Conservation (phyloP, 2,797 vertebrate species). For the Thripadectes ignobilis region DNA sequence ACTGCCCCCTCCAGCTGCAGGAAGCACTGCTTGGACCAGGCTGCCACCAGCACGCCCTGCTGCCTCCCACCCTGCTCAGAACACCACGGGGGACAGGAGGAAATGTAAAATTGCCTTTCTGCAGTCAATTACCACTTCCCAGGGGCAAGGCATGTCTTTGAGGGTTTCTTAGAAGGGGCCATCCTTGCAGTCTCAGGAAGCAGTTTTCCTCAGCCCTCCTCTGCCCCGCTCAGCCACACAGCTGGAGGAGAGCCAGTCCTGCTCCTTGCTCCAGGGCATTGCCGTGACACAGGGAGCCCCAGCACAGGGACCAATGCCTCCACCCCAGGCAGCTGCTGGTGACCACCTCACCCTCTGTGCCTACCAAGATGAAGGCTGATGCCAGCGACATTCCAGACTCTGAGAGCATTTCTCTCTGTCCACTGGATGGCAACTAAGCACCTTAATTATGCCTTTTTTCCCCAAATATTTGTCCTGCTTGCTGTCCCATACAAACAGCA, state of each 20-base stretch:
- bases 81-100: accelerated
- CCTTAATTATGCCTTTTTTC: too few species aligned
- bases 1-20: not conserved
- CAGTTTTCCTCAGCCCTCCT: not conserved
- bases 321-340: accelerated
- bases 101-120: not conserved
- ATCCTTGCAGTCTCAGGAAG: not conserved
- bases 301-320: accelerated
- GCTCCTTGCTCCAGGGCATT: not conserved
- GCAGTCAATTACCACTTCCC: not conserved
- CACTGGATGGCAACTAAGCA: not conserved
- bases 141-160: not conserved
- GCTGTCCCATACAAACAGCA: not conserved
- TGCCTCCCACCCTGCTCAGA: not conserved
- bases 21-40: not conserved
- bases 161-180: not conserved
- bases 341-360: not conserved
- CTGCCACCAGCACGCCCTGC: accelerated
- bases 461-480: not conserved
- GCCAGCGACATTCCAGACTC: not conserved
- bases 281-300: not conserved
- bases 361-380: not conserved
- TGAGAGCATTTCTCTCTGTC: accelerated
- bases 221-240: not conserved
- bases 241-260: not conserved